Percentiles rank a stretch among this genome's conserved stretches.
Evolutionary conservation across 2,888 invertebrate species (phyloP).

Genomic region (Adelognathus sp.): DNA sequence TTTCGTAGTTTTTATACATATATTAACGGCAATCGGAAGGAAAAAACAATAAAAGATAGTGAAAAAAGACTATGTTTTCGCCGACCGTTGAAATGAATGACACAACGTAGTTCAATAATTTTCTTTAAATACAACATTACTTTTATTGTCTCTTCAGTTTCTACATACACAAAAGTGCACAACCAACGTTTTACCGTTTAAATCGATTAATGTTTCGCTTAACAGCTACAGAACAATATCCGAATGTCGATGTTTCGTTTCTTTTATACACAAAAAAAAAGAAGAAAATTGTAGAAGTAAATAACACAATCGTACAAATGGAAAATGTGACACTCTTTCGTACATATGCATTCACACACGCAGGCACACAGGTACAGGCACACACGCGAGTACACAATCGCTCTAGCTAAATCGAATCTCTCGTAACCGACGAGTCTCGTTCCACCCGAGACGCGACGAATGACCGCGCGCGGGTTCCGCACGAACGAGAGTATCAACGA

Average conservation of each 20-base stretch:
- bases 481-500: conserved; percentile 44
- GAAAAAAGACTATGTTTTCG: too few species aligned
- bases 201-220: conserved; percentile 65
- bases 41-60: too few species aligned
- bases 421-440: conserved; percentile 22
- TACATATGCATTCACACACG: conserved; percentile 9
- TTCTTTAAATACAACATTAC: conserved; percentile 61
- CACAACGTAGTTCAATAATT: conserved; percentile 3
- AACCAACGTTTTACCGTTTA: conserved; percentile 66
- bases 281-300: conserved; percentile 21
- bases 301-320: conserved; percentile 49
- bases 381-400: conserved; percentile 1
- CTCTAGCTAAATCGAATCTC: conserved; percentile 36
- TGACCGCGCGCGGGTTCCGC: conserved; percentile 10
- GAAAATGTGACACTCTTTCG: conserved; percentile 44
- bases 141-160: conserved; percentile 70
- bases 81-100: too few species aligned
- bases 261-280: conserved; percentile 50
- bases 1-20: too few species aligned
- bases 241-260: conserved; percentile 33
- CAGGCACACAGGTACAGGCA: neutral
- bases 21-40: too few species aligned
- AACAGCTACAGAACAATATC: conserved; percentile 57
- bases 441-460: conserved; percentile 18
- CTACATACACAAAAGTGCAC: conserved; percentile 69